Evolutionary conservation across 2,888 invertebrate species (phyloP).

Genomic region (Mesoligia furuncula): DNA sequence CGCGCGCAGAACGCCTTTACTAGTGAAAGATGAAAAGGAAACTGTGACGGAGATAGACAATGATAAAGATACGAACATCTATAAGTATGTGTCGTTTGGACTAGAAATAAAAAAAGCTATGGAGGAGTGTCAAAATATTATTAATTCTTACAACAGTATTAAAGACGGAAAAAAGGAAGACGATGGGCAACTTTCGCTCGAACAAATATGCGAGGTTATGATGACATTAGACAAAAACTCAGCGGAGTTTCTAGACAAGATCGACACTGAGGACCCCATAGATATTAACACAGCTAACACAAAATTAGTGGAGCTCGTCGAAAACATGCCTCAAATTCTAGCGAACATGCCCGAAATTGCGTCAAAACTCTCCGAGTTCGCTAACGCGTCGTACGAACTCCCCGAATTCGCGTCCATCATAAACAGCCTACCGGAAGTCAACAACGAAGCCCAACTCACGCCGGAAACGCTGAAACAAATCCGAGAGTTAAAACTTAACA

Average conservation of each 20-base stretch:
- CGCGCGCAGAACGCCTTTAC: constrained; percentile 73
- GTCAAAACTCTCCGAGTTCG: constrained; percentile 81
- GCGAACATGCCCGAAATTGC: constrained; percentile 88
- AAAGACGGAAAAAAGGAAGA: constrained; percentile 74
- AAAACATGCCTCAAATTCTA: constrained; percentile 86
- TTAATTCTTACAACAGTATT: constrained; percentile 83
- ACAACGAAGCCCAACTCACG: constrained; percentile 83
- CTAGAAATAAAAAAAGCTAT: constrained; percentile 87
- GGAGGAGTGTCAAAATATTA: constrained; percentile 88
- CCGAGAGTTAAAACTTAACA: constrained; percentile 84
- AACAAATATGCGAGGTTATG: constrained; percentile 86
- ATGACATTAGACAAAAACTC: constrained; percentile 85
- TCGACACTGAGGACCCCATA: constrained; percentile 77
- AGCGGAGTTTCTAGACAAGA: constrained; percentile 81
- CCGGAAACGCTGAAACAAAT: constrained; percentile 88
- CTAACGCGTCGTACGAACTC: constrained; percentile 82
- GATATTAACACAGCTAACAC: constrained; percentile 78
- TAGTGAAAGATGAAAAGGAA: constrained; percentile 72
- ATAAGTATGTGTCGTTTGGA: constrained; percentile 85
- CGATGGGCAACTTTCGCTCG: constrained; percentile 77
- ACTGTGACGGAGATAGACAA: constrained; percentile 59
- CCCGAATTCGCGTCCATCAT: constrained; percentile 86
- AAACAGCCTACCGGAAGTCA: constrained; percentile 82
- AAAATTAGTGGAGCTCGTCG: constrained; percentile 82
- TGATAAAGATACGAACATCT: constrained; percentile 79